Base-by-base conservation (phyloP, 1,140 invertebrate species). In the Charaxes varanes region DNA sequence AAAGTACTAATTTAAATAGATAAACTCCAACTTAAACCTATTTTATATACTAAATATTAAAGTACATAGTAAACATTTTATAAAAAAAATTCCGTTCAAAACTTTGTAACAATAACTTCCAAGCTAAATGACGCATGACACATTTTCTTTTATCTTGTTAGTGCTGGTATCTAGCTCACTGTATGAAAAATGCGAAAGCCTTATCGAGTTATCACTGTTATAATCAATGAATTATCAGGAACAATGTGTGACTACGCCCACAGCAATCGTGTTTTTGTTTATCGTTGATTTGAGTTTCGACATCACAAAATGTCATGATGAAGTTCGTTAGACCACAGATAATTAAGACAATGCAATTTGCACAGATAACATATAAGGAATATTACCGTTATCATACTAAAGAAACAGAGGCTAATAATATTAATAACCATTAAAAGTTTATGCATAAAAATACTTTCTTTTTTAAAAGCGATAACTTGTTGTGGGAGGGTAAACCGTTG, bases 141-240 rank as follows among this genome's bases (percentile, higher is more conserved):
- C 17, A 46, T 46, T 26, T 38, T 15, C 12, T n/a, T 18, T 15
- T 14, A 37, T 24, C 14, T 16, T 19, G 10, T 22, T 12, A 30
- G 33, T 24, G 13, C 5, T 19, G n/a, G 4, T 19, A 46, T 28
- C 12, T 40, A 40, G 36, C 6, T 34, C 33, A 44, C 27, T 27
- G 28, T 15, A 24, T n/a, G 27, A 45, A n/a, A 17, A n/a, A 35
- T 13, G 31, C 13, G 17, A 17, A 40, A 64, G 34, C 62, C 61
- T 57, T 60, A 70, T 62, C 61, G 54, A 53, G 54, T 49, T 73
- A 74, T 78, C 70, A 62, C 28, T 48, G 48, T 50, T 40, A 44
- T 68, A 71, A 73, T 76, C 72, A 76, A 62, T 48, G 56, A 66
- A 58, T 64, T 77, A 77, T 74, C 68, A 66, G 52, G 24, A 55